Evolutionary conservation across 1,140 invertebrate species (phyloP).

Genomic region (Ditylenchus dipsaci): DNA sequence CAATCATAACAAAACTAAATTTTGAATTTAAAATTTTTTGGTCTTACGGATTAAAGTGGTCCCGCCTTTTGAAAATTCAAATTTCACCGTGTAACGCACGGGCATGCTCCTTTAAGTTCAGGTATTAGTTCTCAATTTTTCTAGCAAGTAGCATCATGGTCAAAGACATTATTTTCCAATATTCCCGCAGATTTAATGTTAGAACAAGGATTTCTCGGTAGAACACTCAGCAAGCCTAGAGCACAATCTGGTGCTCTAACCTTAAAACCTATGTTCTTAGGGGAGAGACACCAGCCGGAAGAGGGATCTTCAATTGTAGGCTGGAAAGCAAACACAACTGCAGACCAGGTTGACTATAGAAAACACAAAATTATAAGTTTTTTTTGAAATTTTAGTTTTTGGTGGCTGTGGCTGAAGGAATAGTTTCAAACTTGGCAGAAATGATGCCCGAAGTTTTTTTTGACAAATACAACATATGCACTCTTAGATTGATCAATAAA

Average conservation of each 20-base stretch:
- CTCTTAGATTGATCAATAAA: constrained; percentile 11
- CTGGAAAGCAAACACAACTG: neutral
- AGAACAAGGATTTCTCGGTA: neutral
- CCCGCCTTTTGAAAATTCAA: no score
- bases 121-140: no score
- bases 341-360: neutral
- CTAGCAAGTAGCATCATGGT: neutral
- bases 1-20: no score
- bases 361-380: constrained; percentile 6
- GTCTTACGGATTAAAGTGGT: no score
- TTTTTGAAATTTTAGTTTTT: constrained; percentile 16
- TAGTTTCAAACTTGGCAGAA: constrained; percentile 18
- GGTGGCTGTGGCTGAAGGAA: constrained; percentile 22
- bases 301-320: neutral
- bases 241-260: no score
- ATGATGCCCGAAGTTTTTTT: constrained; percentile 20
- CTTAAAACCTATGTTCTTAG: neutral
- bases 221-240: neutral
- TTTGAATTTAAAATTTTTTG: no score
- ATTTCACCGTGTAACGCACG: no score
- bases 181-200: neutral
- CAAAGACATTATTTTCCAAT: neutral
- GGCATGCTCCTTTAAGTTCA: no score
- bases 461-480: neutral
- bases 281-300: neutral